A percentile compares a stretch with the other conserved stretches of the same genome.
phyloP scores from a whole-genome alignment of 2,888 invertebrate species.

The Ormyrus pomaceus region DNA sequence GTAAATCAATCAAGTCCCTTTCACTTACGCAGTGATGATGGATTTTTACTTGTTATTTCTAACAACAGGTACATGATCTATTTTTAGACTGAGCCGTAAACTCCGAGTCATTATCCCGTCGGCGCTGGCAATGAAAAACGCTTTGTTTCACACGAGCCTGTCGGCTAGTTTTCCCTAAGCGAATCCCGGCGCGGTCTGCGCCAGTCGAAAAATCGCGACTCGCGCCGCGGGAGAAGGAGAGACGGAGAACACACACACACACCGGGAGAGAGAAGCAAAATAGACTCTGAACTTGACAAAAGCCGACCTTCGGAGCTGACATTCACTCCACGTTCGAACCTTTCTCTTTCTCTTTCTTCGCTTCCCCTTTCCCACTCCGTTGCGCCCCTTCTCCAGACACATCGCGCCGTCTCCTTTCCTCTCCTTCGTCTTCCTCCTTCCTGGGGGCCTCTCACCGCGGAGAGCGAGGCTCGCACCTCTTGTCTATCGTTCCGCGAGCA shows the following conservation, averaged over 20 bases:
- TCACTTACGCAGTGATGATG: background rate
- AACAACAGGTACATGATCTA: background rate
- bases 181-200: no score
- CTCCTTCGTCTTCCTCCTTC: constrained; percentile 36
- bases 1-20: no score
- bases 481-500: constrained; percentile 54
- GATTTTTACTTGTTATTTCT: background rate
- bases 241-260: background rate
- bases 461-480: constrained; percentile 40
- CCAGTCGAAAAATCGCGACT: no score
- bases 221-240: background rate
- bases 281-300: constrained; percentile 72
- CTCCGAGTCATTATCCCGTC: no score
- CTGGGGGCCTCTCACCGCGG: background rate
- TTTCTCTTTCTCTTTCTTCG: constrained; percentile 59
- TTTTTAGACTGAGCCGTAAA: background rate
- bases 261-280: constrained; percentile 58
- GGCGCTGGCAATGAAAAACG: no score
- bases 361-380: constrained; percentile 40
- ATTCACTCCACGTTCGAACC: constrained; percentile 69
- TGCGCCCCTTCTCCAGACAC: constrained; percentile 38
- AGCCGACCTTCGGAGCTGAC: constrained; percentile 75
- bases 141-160: no score
- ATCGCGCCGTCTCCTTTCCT: constrained; percentile 49
- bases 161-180: background rate